These are phyloP conservation scores for Ennomos quercinarius DNA, from an alignment of 2,888 invertebrate genomes.

Conservation along the genomic window DNA sequence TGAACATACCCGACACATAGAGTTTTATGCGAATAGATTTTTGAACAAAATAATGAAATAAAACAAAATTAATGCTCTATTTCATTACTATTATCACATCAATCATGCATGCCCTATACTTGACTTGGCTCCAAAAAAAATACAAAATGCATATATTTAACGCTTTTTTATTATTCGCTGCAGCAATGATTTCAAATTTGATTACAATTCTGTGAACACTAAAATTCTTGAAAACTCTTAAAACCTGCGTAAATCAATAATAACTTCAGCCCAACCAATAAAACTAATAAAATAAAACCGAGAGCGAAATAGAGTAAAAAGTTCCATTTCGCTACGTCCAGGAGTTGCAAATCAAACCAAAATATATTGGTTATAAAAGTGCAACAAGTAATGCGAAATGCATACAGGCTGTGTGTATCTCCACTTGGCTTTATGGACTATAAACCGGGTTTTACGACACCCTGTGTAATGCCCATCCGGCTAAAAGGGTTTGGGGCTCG, in stretches of 20 bases:
- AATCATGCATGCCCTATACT: no score
- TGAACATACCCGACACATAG: no score
- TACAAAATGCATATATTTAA: background rate
- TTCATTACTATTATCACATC: no score
- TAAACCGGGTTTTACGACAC: conserved; percentile 77
- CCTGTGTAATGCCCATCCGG: conserved; percentile 81
- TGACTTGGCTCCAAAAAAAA: background rate
- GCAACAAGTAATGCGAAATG: conserved; percentile 82
- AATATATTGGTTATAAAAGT: conserved; percentile 84
- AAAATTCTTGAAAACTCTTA: conserved; percentile 29
- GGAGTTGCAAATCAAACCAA: conserved; percentile 83
- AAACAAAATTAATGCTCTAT: no score
- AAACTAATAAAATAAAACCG: conserved; percentile 32
- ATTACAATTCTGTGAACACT: conserved; percentile 28
- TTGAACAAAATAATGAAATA: no score
- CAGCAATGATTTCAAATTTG: conserved; percentile 9
- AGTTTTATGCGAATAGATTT: no score
- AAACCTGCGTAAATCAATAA: conserved; percentile 39
- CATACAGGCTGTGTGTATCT: conserved; percentile 71
- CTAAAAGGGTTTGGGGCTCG: conserved; percentile 77
- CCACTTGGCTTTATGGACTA: conserved; percentile 81
- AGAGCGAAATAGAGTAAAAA: conserved; percentile 55
- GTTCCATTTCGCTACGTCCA: conserved; percentile 63
- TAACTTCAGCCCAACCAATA: conserved; percentile 15
- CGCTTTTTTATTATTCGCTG: background rate